A percentile compares a stretch with the other conserved stretches of the same genome.
Conservation (phyloP, 2,113 vertebrate genomes). For the Cheilinus undulatus region DNA sequence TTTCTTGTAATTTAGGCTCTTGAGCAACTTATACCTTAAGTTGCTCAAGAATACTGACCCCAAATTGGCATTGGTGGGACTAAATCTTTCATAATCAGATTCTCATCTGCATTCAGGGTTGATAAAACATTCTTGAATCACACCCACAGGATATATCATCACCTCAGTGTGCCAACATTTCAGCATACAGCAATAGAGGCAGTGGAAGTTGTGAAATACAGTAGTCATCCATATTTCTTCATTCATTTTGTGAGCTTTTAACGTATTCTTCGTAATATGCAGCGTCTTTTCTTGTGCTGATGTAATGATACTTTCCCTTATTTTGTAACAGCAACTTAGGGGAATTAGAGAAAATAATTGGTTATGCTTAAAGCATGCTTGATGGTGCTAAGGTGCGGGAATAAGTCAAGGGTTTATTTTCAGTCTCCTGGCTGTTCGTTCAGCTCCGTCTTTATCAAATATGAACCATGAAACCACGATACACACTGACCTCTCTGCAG, state of each 20-base stretch:
- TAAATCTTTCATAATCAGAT: background rate
- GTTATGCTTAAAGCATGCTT: too few relatives aligned
- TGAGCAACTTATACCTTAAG: too few relatives aligned
- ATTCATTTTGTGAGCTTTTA: background rate
- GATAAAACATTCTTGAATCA: background rate
- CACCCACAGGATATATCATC: background rate
- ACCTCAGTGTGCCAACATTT: background rate
- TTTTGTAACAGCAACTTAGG: background rate
- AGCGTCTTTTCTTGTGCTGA: background rate
- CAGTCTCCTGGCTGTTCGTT: background rate
- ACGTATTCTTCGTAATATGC: background rate
- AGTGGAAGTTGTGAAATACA: conserved; percentile 13
- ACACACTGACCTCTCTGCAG: conserved; percentile 76
- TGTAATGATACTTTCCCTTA: background rate
- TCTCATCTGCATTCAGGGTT: background rate
- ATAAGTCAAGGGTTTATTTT: too few relatives aligned
- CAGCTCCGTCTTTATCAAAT: background rate
- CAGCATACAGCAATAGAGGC: background rate
- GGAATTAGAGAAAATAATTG: background rate
- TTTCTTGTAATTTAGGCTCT: too few relatives aligned
- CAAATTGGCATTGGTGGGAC: background rate
- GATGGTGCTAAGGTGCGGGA: too few relatives aligned
- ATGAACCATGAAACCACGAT: background rate
- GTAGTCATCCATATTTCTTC: conserved; percentile 13
- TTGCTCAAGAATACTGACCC: too few relatives aligned